Evolutionary conservation across 1,140 invertebrate species (phyloP).

Genomic region (Cotesia glomerata): DNA sequence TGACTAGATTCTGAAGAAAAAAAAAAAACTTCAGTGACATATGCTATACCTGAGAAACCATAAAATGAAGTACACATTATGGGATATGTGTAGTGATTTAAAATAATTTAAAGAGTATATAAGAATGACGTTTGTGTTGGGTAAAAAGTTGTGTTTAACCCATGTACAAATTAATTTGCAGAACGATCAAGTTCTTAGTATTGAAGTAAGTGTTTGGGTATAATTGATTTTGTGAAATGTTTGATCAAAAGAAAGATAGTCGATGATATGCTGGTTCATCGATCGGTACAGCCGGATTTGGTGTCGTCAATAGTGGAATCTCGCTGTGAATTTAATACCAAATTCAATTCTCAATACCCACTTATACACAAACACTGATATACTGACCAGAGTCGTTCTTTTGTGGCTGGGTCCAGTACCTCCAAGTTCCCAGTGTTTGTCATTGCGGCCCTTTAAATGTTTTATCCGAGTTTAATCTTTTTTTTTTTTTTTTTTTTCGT

Average conservation of each 20-base stretch:
- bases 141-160: no score
- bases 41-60: no score
- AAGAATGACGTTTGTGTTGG: no score
- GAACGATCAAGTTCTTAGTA: conserved; percentile 20
- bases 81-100: no score
- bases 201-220: conserved; percentile 1
- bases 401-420: background rate
- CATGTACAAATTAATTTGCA: background rate
- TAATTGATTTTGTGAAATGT: conserved; percentile 46
- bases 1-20: no score
- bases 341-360: background rate
- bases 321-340: conserved; percentile 39
- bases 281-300: conserved; percentile 18
- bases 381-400: background rate
- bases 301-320: conserved; percentile 18
- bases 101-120: no score
- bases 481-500: background rate
- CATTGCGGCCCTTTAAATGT: conserved; percentile 18
- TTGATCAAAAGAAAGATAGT: conserved; percentile 25
- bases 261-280: background rate
- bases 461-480: background rate
- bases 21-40: no score
- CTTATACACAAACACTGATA: background rate
- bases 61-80: no score
- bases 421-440: conserved; percentile 10